Evolutionary conservation across 2,797 vertebrate genomes (phyloP).

Genomic region (Pipistrellus pygmaeus): DNA sequence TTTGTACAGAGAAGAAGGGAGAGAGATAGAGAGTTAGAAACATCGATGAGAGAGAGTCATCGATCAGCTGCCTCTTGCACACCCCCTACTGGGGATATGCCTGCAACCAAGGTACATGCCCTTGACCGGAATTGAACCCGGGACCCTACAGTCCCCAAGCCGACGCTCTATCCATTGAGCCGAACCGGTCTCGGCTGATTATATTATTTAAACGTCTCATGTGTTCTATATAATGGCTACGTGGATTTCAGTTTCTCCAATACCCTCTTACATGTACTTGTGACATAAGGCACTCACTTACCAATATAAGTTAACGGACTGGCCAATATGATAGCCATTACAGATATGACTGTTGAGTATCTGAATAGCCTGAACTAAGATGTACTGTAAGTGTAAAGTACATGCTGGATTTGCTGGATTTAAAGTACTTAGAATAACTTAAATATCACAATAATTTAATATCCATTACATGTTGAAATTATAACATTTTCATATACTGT

Average conservation of each 20-base stretch:
- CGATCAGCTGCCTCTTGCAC: no score
- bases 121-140: no score
- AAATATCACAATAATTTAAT: constrained; percentile 22
- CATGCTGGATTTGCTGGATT: not conserved
- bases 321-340: not conserved
- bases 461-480: constrained; percentile 18
- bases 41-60: no score
- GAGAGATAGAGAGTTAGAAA: no score
- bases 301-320: not conserved
- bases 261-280: not conserved
- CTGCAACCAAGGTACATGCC: no score
- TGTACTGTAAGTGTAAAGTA: not conserved
- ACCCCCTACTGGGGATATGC: no score
- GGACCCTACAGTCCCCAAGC: no score
- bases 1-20: no score
- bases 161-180: no score
- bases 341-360: not conserved
- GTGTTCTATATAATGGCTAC: not conserved
- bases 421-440: constrained; percentile 7
- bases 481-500: not conserved
- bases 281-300: not conserved
- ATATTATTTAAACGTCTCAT: constrained; percentile 31
- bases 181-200: not conserved
- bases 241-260: not conserved
- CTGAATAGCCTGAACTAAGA: not conserved